Evolutionary conservation across 2,888 invertebrate genomes (phyloP).

Genomic region (Acleris holmiana): DNA sequence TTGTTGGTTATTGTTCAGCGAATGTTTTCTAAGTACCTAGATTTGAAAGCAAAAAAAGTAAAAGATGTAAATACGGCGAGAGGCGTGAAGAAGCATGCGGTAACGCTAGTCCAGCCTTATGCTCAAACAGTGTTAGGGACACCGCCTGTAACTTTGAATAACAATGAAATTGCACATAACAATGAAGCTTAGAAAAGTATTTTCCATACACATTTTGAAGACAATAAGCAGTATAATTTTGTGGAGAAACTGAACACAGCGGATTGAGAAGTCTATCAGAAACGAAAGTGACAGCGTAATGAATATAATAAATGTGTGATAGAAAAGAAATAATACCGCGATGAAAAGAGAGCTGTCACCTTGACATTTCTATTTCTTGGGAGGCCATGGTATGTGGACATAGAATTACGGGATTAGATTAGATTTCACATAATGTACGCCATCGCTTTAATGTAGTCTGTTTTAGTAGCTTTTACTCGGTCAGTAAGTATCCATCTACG

Average conservation of each 20-base stretch:
- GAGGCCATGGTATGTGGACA: constrained; percentile 18
- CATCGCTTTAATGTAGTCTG: constrained; percentile 12
- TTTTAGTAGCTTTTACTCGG: constrained; percentile 32
- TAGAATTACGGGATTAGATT: constrained; percentile 25
- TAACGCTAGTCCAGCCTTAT: constrained; percentile 22
- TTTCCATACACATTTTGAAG: constrained; percentile 36
- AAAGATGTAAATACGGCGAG: constrained; percentile 21
- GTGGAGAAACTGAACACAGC: constrained; percentile 34
- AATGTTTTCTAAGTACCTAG: constrained; percentile 25
- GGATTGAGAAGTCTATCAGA: constrained; percentile 37
- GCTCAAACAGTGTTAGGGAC: constrained; percentile 21
- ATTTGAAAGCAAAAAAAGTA: constrained; percentile 14
- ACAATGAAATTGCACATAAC: constrained; percentile 37
- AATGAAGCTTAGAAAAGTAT: constrained; percentile 33
- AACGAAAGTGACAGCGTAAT: constrained; percentile 35
- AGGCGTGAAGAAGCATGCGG: constrained; percentile 21
- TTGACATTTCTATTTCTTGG: constrained; percentile 32
- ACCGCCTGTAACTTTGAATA: constrained; percentile 34
- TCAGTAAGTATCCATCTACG: constrained; percentile 21
- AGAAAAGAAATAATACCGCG: constrained; percentile 31
- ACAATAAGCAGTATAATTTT: constrained; percentile 36
- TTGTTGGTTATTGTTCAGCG: constrained; percentile 22
- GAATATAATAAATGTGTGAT: constrained; percentile 20
- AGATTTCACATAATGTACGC: constrained; percentile 21
- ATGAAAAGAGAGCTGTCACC: constrained; percentile 30